These are phyloP conservation scores for Crepidodera aurea DNA, from an alignment of 2,888 invertebrate species.

Conservation along the genomic window DNA sequence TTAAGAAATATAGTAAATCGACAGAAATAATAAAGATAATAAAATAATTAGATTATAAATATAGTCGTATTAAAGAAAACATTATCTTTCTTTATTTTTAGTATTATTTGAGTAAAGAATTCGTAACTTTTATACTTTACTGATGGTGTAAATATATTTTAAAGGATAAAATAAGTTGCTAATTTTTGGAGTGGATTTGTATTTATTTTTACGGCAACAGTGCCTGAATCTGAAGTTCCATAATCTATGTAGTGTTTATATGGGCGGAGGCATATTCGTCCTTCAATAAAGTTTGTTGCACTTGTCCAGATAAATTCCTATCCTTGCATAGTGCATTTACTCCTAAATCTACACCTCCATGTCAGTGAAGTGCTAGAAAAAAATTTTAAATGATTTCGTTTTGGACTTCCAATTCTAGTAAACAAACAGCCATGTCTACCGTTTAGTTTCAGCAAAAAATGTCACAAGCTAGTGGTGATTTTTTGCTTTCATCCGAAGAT, in stretches of 20 bases:
- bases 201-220: neutral
- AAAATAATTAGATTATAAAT: no score
- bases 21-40: neutral
- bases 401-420: conserved; percentile 16
- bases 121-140: no score
- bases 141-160: no score
- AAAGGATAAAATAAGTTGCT: no score
- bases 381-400: conserved; percentile 13
- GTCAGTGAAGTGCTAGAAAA: conserved; percentile 8
- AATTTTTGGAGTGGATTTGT: neutral
- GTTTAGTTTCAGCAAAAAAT: conserved; percentile 34
- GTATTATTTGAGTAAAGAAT: no score
- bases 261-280: conserved; percentile 44
- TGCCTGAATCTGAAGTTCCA: conserved; percentile 1
- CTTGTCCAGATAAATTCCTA: conserved; percentile 33
- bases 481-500: conserved; percentile 52
- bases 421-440: conserved; percentile 27
- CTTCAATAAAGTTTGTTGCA: conserved; percentile 40
- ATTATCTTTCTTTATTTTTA: no score
- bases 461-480: conserved; percentile 46
- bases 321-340: conserved; percentile 24
- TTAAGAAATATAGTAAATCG: neutral
- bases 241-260: conserved; percentile 33
- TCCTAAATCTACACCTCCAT: conserved; percentile 13
- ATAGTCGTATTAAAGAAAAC: no score